Evolutionary conservation across 2,797 vertebrate genomes (phyloP).

Genomic region (Melopsittacus undulatus): DNA sequence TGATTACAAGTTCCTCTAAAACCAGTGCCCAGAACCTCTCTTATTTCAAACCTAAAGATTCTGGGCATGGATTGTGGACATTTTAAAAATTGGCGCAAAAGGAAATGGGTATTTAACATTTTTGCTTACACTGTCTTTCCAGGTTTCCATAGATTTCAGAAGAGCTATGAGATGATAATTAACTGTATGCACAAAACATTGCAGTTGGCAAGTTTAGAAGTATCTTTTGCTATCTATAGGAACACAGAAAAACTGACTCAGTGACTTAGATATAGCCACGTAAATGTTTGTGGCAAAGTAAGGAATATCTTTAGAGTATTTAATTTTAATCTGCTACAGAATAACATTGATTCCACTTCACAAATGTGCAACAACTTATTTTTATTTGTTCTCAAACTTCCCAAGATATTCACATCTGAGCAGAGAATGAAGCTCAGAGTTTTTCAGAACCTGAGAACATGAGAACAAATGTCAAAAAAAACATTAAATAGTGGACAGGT

Average conservation of each 20-base stretch:
- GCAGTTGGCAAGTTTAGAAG: neutral
- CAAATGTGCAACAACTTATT: neutral
- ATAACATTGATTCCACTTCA: neutral
- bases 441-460: neutral
- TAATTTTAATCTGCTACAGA: constrained; percentile 5
- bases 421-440: neutral
- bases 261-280: neutral
- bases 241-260: neutral
- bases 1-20: neutral
- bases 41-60: neutral
- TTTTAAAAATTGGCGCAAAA: neutral
- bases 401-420: neutral
- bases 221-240: neutral
- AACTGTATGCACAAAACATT: neutral
- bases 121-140: neutral
- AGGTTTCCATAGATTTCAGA: neutral
- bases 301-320: neutral
- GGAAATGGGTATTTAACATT: neutral
- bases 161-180: neutral
- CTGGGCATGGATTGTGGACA: neutral
- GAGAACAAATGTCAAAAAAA: neutral
- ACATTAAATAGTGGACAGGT: neutral
- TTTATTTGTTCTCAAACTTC: neutral
- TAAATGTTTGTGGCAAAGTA: neutral
- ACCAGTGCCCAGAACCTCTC: neutral